Evolutionary conservation across 2,888 invertebrate genomes (phyloP).

Genomic region (Pegoplata infirma): DNA sequence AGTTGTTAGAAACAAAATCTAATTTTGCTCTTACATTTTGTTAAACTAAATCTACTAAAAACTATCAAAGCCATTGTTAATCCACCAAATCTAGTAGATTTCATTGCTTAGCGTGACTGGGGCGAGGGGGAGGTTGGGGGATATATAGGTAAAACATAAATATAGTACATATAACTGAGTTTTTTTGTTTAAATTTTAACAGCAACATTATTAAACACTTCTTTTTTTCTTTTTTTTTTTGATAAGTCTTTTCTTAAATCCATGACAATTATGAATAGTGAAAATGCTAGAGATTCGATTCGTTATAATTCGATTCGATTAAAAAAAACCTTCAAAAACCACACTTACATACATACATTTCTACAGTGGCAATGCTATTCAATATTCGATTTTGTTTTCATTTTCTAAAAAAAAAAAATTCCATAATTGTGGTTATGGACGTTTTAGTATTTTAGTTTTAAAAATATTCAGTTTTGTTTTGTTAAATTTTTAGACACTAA

Average conservation of each 20-base stretch:
- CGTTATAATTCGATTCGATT: slow-evolving; percentile 9
- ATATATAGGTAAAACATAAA: neutral
- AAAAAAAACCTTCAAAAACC: slow-evolving; percentile 9
- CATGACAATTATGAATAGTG: slow-evolving; percentile 2
- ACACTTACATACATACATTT: slow-evolving; percentile 11
- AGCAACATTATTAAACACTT: slow-evolving; percentile 19
- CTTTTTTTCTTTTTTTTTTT: neutral
- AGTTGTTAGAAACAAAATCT: too few relatives aligned
- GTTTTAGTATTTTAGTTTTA: neutral
- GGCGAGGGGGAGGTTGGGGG: neutral
- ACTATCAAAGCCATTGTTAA: too few relatives aligned
- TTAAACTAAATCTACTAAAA: too few relatives aligned
- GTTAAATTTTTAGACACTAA: neutral
- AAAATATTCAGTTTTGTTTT: too few relatives aligned
- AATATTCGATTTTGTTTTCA: too few relatives aligned
- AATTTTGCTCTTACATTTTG: too few relatives aligned
- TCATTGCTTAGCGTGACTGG: too few relatives aligned
- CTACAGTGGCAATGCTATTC: neutral
- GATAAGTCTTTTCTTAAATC: neutral
- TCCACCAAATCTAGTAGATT: too few relatives aligned
- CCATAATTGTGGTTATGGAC: neutral
- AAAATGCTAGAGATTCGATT: slow-evolving; percentile 31
- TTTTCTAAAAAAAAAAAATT: neutral
- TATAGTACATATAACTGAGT: neutral
- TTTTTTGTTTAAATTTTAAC: slow-evolving; percentile 7